A percentile compares a stretch with the other conserved stretches of the same genome.
These are phyloP conservation scores for Burhinus bistriatus DNA, from an alignment of 2,113 vertebrate genomes.

Conservation along the genomic window DNA sequence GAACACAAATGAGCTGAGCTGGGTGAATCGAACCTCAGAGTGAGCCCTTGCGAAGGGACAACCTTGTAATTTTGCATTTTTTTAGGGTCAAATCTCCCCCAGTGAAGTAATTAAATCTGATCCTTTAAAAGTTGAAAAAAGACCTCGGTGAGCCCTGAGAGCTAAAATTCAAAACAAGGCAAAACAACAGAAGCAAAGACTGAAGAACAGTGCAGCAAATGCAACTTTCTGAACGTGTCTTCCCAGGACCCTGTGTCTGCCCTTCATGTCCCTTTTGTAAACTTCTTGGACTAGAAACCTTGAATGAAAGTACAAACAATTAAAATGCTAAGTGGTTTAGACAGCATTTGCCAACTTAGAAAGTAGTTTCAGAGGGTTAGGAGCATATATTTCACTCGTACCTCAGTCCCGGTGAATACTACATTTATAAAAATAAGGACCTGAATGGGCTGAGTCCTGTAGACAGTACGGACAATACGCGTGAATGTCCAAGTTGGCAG, in stretches of 20 bases:
- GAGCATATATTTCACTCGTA: neutral
- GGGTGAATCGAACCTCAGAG: neutral
- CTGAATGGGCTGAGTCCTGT: neutral
- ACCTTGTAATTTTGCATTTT: neutral
- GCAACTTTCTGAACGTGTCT: neutral
- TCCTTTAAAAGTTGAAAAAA: neutral
- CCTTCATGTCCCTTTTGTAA: neutral
- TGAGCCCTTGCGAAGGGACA: neutral
- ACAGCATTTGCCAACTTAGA: neutral
- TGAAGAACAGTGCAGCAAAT: neutral
- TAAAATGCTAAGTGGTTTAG: neutral
- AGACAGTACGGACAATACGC: rapidly evolving
- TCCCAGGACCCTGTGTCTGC: rapidly evolving
- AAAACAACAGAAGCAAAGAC: neutral
- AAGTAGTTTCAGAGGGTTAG: neutral
- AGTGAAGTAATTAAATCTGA: neutral
- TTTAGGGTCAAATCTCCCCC: neutral
- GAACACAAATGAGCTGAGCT: neutral
- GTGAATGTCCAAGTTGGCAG: rapidly evolving
- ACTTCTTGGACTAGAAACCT: neutral
- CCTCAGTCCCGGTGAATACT: neutral
- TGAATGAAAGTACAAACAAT: neutral
- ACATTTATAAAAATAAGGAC: neutral
- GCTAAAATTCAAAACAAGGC: neutral
- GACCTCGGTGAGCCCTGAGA: neutral